Conservation (phyloP, 2,888 invertebrate species). For the Caenorhabditis imperialis region DNA sequence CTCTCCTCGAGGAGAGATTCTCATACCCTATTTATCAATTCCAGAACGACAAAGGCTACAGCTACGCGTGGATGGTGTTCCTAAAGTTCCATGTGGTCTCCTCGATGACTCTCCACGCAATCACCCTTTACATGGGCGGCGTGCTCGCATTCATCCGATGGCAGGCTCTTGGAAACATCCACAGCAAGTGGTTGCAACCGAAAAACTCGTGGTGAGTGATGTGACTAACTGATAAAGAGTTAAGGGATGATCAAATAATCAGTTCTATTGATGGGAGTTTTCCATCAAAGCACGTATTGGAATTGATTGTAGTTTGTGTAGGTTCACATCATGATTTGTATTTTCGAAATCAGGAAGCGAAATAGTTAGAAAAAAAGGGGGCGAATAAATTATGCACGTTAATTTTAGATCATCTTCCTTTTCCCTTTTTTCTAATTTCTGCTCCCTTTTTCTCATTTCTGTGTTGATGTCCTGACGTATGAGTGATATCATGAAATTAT, state of each 20-base stretch:
- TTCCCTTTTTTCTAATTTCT: too few relatives aligned
- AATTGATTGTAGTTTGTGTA: background rate
- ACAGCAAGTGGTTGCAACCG: slow-evolving; percentile 69
- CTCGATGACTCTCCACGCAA: slow-evolving; percentile 70
- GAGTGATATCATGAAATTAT: too few relatives aligned
- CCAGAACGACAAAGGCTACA: slow-evolving; percentile 58
- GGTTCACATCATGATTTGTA: background rate
- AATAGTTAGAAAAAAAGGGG: background rate
- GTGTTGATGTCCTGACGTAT: too few relatives aligned
- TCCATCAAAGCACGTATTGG: background rate
- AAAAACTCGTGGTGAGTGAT: slow-evolving; percentile 62
- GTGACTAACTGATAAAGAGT: background rate
- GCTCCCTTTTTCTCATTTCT: too few relatives aligned
- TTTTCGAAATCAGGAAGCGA: background rate
- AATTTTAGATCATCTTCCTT: too few relatives aligned
- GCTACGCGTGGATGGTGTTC: slow-evolving; percentile 63
- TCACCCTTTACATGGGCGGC: slow-evolving; percentile 70
- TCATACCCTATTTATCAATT: too few relatives aligned
- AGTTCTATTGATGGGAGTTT: background rate
- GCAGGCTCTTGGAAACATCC: slow-evolving; percentile 69
- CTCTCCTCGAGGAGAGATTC: too few relatives aligned
- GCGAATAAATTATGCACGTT: slow-evolving; percentile 1
- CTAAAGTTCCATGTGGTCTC: slow-evolving; percentile 68
- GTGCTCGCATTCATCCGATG: slow-evolving; percentile 70
- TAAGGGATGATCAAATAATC: background rate